Evolutionary conservation across 2,888 invertebrate species (phyloP).

Genomic region (Tipula lateralis): DNA sequence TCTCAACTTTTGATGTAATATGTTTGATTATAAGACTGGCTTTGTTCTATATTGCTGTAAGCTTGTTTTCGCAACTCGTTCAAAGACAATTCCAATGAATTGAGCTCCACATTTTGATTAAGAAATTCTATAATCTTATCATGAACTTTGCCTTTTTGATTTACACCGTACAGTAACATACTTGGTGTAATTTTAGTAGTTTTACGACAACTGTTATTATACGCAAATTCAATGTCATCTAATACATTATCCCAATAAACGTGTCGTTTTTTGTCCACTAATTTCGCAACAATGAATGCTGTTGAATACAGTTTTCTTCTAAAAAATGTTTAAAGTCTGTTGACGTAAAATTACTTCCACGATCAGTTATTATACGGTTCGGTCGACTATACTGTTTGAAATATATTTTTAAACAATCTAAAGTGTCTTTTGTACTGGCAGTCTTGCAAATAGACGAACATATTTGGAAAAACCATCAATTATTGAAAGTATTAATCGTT

Average conservation of each 20-base stretch:
- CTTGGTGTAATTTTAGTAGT: slow-evolving; percentile 38
- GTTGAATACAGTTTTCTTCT: slow-evolving; percentile 35
- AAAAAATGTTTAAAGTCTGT: slow-evolving; percentile 34
- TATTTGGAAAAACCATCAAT: background rate
- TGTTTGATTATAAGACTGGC: slow-evolving; percentile 36
- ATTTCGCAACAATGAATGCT: slow-evolving; percentile 33
- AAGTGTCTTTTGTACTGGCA: slow-evolving; percentile 33
- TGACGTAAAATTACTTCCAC: slow-evolving; percentile 31
- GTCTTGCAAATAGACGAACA: background rate
- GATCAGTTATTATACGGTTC: slow-evolving; percentile 25
- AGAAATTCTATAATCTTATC: slow-evolving; percentile 33
- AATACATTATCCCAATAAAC: slow-evolving; percentile 32
- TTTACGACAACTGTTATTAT: slow-evolving; percentile 35
- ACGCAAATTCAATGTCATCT: slow-evolving; percentile 28
- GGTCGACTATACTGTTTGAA: slow-evolving; percentile 25
- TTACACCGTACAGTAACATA: slow-evolving; percentile 38
- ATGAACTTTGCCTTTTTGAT: slow-evolving; percentile 36
- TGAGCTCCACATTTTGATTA: slow-evolving; percentile 35
- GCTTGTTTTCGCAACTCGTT: slow-evolving; percentile 31
- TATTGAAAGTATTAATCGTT: slow-evolving; percentile 32
- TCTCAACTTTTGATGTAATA: slow-evolving; percentile 35
- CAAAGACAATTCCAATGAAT: background rate
- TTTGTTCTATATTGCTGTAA: slow-evolving; percentile 34
- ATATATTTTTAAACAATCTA: slow-evolving; percentile 13
- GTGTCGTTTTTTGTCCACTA: slow-evolving; percentile 30